A percentile compares a stretch with the other conserved stretches of the same genome.
Evolutionary conservation across 1,140 invertebrate genomes (phyloP).

Genomic region (Colletes latitarsis): DNA sequence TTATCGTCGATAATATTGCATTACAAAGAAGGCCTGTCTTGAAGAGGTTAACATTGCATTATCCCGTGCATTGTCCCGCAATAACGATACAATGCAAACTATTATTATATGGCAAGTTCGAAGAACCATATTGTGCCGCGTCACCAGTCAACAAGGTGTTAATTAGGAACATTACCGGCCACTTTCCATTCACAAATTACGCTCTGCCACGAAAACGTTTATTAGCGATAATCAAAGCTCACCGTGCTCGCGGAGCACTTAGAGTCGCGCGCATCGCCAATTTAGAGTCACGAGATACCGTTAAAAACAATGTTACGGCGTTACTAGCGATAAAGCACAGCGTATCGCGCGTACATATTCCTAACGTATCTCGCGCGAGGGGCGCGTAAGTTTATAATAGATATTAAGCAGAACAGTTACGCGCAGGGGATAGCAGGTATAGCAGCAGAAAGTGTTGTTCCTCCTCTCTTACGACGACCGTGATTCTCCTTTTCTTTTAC

Average conservation of each 20-base stretch:
- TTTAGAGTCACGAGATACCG: constrained; percentile 29
- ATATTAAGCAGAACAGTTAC: constrained; percentile 46
- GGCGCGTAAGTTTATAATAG: constrained; percentile 37
- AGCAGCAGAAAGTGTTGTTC: constrained; percentile 32
- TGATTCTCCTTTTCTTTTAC: constrained; percentile 32
- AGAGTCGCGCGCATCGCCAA: constrained; percentile 1
- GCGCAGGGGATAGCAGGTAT: background rate
- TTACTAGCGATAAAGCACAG: constrained; percentile 19
- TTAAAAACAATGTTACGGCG: constrained; percentile 29
- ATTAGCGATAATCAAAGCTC: constrained; percentile 26
- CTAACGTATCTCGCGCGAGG: background rate
- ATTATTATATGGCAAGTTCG: background rate
- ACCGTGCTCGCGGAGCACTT: background rate
- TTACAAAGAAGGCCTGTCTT: background rate
- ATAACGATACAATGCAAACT: background rate
- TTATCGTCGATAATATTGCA: constrained; percentile 5
- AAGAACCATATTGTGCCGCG: background rate
- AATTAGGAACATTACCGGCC: constrained; percentile 29
- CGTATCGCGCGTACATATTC: background rate
- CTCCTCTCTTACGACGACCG: constrained; percentile 35
- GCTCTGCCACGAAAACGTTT: constrained; percentile 5
- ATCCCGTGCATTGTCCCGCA: background rate
- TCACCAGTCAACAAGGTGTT: constrained; percentile 22
- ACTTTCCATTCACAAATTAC: constrained; percentile 18
- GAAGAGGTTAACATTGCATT: background rate